phyloP scores from a whole-genome alignment of 2,113 vertebrate genomes.

The Cranoglanis bouderius region DNA sequence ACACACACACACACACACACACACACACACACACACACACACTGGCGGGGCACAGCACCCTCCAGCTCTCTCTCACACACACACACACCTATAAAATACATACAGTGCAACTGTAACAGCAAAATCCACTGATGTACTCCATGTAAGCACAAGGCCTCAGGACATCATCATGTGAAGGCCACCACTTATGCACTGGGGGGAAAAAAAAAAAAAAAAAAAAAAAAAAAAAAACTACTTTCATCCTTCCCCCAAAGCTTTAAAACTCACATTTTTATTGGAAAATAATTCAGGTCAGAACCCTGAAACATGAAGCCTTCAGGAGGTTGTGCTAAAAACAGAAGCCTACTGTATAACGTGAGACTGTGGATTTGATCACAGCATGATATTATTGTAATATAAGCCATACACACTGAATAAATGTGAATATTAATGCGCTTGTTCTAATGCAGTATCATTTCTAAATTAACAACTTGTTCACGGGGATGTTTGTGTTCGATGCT shows the following conservation, averaged over 20 bases:
- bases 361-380: background rate
- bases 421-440: background rate
- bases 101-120: background rate
- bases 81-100: background rate
- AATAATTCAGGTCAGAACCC: background rate
- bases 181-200: background rate
- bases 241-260: background rate
- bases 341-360: background rate
- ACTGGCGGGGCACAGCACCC: background rate
- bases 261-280: background rate
- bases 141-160: constrained; percentile 3
- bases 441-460: background rate
- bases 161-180: constrained; percentile 29
- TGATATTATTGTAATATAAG: background rate
- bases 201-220: too few relatives aligned
- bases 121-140: background rate
- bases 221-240: background rate
- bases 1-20: background rate
- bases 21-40: background rate
- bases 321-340: background rate
- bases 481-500: background rate
- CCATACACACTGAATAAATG: background rate
- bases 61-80: too few relatives aligned
- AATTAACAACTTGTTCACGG: background rate
- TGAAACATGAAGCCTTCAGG: background rate